A percentile compares a stretch with the other conserved stretches of the same genome.
Evolutionary conservation across 2,113 vertebrate species (phyloP).

Genomic region (Synodontis membranacea): DNA sequence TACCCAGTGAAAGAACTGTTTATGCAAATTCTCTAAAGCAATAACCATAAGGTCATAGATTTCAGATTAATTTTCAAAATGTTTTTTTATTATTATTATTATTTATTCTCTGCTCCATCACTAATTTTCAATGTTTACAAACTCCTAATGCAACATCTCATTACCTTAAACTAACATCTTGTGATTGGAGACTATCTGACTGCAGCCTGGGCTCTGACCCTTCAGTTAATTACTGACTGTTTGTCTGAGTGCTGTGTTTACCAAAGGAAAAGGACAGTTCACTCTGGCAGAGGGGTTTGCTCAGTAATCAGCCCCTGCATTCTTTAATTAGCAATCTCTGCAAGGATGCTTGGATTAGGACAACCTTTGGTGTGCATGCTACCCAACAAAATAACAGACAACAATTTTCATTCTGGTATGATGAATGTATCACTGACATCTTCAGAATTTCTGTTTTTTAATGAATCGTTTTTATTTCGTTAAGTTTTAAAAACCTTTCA

Average conservation of each 20-base stretch:
- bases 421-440: not conserved
- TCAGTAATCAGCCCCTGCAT: constrained; percentile 55
- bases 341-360: constrained; percentile 57
- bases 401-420: not conserved
- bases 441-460: not conserved
- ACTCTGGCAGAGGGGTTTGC: constrained; percentile 55
- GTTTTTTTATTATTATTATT: not conserved
- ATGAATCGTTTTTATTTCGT: not conserved
- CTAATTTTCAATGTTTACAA: constrained; percentile 35
- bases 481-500: not conserved
- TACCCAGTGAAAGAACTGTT: not conserved
- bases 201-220: constrained; percentile 61
- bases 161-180: constrained; percentile 46
- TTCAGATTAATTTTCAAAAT: not conserved
- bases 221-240: constrained; percentile 63
- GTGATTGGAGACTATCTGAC: constrained; percentile 59
- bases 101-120: constrained; percentile 3
- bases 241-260: constrained; percentile 59
- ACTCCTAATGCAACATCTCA: constrained; percentile 45
- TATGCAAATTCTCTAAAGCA: not conserved
- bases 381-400: constrained; percentile 27
- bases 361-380: constrained; percentile 26
- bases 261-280: constrained; percentile 54
- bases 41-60: not conserved
- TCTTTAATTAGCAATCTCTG: constrained; percentile 63